Conservation (phyloP, 2,797 vertebrate genomes). For the Psittacula derbiana region DNA sequence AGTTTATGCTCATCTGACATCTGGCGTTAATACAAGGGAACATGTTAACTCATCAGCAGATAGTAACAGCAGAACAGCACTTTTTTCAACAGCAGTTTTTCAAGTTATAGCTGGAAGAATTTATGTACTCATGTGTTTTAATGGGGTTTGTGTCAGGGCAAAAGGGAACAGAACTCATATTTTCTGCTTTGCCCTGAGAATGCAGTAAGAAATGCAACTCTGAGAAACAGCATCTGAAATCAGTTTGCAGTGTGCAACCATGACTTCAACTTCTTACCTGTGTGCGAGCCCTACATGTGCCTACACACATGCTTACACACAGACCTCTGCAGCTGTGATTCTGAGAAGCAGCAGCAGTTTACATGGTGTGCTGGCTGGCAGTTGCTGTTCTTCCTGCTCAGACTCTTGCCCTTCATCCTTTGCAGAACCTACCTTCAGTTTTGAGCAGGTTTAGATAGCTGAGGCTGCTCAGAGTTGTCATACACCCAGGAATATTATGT, state of each 20-base stretch:
- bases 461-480: background rate
- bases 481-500: background rate
- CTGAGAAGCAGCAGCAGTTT: background rate
- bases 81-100: background rate
- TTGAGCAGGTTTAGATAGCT: background rate
- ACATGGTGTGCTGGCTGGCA: too few species aligned
- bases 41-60: background rate
- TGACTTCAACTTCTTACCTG: background rate
- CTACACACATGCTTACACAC: background rate
- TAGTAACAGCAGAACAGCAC: background rate
- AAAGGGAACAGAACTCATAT: background rate
- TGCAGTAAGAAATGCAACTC: background rate
- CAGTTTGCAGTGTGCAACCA: background rate
- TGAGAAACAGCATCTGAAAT: background rate
- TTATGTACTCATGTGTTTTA: background rate
- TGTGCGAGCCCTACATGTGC: background rate
- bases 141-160: background rate
- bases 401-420: background rate
- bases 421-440: background rate
- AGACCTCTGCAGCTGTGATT: background rate
- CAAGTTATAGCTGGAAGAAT: background rate
- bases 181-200: background rate
- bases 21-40: background rate
- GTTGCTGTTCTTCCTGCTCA: fast-evolving
- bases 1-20: background rate